Evolutionary conservation across 2,113 vertebrate genomes (phyloP), one percentile per base, ranked within the genome.

Genomic region (Megalops atlanticus): DNA sequence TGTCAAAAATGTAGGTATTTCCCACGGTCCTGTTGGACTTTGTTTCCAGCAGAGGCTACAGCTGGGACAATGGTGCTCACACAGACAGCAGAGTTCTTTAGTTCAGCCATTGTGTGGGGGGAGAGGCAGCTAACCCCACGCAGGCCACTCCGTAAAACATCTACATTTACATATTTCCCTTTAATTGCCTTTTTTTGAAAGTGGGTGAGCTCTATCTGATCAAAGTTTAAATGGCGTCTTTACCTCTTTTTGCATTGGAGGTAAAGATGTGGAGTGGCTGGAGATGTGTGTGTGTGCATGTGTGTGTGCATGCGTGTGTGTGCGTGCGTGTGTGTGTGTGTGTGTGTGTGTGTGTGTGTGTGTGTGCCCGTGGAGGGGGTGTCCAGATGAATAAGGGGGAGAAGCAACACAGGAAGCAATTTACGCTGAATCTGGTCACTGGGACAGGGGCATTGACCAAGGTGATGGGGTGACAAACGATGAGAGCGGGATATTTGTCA

Each of bases 1-100:
- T 95, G 95, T 95, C 93, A 94, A 93, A 95, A 93, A 95, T 87
- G 92, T 94, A 95, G 93, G 91, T 95, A 93, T 95, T 96, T 96
- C 95, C 95, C 95, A 96, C 94, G 94, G 92, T 94, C 93, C 86
- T 88, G 85, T 90, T 87, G 83, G 92, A 94, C 93, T 95, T 88
- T 85, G 90, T 92, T 94, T 94, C 92, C 93, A 95, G 87, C 90
- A 1, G 88, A 90, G 90, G 88, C 91, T 89, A 88, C 72, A 64
- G 88, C 87, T 85, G 84, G 91, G 93, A 96, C 95, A 96, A 95
- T 95, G 91, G 92, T 92, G 92, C 93, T 94, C 92, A 94, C 85
- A 95, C 86, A 95, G 91, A 92, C 92, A 93, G 91, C 92, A 85
- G 92, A 91, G 93, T 93, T 91, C 93, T 95, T 95, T 94, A 94